Evolutionary conservation across 2,113 vertebrate species (phyloP).

Genomic region (Ciconia stormi): DNA sequence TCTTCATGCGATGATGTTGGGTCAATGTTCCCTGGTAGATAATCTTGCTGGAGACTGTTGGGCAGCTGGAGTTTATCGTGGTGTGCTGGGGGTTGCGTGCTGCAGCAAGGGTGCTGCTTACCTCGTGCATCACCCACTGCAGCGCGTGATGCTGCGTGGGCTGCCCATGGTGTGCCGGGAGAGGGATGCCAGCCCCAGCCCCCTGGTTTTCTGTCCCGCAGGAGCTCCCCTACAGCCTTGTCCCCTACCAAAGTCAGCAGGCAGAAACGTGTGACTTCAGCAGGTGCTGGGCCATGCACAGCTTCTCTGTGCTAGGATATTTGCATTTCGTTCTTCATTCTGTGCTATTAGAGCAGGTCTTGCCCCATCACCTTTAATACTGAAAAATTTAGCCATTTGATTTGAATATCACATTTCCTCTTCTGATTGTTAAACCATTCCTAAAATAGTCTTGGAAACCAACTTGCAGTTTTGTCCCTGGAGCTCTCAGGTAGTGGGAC

Average conservation of each 20-base stretch:
- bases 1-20: background rate
- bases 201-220: background rate
- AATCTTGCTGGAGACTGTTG: background rate
- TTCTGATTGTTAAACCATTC: background rate
- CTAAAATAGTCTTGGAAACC: conserved; percentile 27
- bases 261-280: background rate
- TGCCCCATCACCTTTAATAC: background rate
- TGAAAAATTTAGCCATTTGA: background rate
- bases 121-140: fast-evolving
- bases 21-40: background rate
- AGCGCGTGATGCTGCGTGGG: background rate
- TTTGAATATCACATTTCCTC: conserved; percentile 8
- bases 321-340: background rate
- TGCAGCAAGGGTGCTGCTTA: background rate
- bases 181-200: background rate
- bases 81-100: background rate
- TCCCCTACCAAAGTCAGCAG: background rate
- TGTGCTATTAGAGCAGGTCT: background rate
- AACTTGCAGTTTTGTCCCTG: conserved; percentile 41
- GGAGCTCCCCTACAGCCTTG: background rate
- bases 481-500: background rate
- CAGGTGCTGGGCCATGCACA: background rate
- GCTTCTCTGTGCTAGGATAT: background rate
- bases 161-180: background rate
- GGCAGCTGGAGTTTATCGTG: background rate